These are phyloP conservation scores for Buphagus erythrorhynchus DNA, from an alignment of 2,797 vertebrate genomes.

Conservation along the genomic window DNA sequence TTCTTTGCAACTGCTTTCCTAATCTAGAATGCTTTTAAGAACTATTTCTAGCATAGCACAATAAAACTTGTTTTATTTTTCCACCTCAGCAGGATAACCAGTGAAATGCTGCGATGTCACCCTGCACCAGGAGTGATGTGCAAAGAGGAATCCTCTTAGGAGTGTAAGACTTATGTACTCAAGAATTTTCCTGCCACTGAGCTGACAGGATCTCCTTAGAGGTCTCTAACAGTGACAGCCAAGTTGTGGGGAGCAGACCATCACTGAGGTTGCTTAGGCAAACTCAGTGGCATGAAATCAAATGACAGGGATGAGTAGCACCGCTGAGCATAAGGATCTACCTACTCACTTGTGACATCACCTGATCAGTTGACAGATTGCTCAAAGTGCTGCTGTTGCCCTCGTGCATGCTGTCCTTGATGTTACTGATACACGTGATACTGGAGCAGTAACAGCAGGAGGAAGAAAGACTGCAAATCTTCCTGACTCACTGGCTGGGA, in stretches of 20 bases:
- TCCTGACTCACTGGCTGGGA: neutral
- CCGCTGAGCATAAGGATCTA: neutral
- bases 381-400: neutral
- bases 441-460: neutral
- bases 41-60: neutral
- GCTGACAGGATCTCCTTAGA: neutral
- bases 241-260: neutral
- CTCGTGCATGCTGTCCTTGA: neutral
- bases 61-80: neutral
- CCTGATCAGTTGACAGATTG: neutral
- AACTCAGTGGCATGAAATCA: neutral
- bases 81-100: neutral
- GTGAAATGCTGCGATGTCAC: neutral
- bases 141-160: neutral
- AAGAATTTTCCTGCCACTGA: neutral
- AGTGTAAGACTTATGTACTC: neutral
- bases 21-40: neutral
- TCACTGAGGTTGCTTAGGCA: neutral
- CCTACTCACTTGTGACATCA: neutral
- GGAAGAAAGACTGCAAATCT: neutral
- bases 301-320: neutral
- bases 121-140: fast-evolving
- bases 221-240: neutral
- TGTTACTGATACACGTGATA: neutral
- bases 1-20: neutral